Conservation (phyloP, 2,113 vertebrate species). For the Strix aluco region DNA sequence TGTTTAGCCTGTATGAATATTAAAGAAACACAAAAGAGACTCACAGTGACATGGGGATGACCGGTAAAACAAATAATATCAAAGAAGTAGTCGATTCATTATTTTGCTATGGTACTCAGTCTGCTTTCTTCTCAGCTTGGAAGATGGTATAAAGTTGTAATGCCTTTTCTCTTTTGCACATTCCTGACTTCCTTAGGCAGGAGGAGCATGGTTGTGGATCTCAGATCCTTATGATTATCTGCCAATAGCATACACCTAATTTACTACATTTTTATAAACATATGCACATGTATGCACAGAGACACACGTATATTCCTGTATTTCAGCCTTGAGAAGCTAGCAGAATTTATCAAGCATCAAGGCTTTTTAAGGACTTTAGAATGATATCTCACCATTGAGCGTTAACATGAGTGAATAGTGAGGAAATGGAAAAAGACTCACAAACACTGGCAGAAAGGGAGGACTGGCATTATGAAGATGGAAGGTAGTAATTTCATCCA, state of each 20-base stretch:
- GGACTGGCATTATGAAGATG: neutral
- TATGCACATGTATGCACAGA: neutral
- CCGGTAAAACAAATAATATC: slow-evolving; percentile 1
- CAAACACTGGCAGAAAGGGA: neutral
- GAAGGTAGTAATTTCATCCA: neutral
- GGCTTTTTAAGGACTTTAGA: neutral
- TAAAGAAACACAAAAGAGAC: neutral
- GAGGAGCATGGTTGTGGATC: neutral
- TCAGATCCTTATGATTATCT: neutral
- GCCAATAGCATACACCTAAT: neutral
- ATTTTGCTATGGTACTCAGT: neutral
- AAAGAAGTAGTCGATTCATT: neutral
- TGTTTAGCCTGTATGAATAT: neutral
- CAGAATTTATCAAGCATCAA: neutral
- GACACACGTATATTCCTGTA: neutral
- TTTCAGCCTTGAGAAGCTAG: neutral
- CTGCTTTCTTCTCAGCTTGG: neutral
- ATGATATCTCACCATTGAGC: fast-evolving
- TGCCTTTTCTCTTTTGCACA: neutral
- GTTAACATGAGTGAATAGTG: neutral
- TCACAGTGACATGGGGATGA: neutral
- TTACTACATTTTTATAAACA: neutral
- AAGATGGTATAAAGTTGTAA: neutral
- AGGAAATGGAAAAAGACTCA: neutral
- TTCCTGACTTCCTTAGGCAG: neutral